These are phyloP conservation scores for Peromyscus melanophrys DNA, from an alignment of 2,797 vertebrate species.

Conservation along the genomic window DNA sequence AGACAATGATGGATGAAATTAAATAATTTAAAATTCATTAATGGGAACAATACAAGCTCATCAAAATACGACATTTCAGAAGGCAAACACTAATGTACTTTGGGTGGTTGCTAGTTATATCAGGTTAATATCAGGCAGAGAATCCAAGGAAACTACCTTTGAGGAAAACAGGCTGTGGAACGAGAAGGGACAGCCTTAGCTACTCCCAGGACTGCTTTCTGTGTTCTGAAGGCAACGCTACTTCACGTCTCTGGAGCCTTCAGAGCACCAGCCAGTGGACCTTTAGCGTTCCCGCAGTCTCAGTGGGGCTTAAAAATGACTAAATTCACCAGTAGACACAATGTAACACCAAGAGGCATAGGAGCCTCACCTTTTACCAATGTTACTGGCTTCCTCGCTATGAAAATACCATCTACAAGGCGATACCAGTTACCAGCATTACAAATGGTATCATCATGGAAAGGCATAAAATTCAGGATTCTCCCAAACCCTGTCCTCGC, in stretches of 20 bases:
- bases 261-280: background rate
- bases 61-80: slow-evolving; percentile 23
- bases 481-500: background rate
- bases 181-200: background rate
- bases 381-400: background rate
- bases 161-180: background rate
- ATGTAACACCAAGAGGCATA: background rate
- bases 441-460: background rate
- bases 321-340: background rate
- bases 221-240: background rate
- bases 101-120: background rate
- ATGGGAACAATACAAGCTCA: slow-evolving; percentile 45
- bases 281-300: background rate
- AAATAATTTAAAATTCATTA: slow-evolving; percentile 30
- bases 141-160: slow-evolving; percentile 8
- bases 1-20: slow-evolving; percentile 26
- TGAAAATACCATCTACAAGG: background rate
- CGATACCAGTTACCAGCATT: background rate
- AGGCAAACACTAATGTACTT: slow-evolving; percentile 41
- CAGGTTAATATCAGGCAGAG: background rate
- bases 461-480: background rate
- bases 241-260: background rate
- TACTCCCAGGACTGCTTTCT: background rate
- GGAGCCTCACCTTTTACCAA: background rate
- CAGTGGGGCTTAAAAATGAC: background rate